A percentile compares a stretch with the other conserved stretches of the same genome.
These are phyloP conservation scores for Orchesella cincta DNA, from an alignment of 1,140 invertebrate species.

Conservation along the genomic window DNA sequence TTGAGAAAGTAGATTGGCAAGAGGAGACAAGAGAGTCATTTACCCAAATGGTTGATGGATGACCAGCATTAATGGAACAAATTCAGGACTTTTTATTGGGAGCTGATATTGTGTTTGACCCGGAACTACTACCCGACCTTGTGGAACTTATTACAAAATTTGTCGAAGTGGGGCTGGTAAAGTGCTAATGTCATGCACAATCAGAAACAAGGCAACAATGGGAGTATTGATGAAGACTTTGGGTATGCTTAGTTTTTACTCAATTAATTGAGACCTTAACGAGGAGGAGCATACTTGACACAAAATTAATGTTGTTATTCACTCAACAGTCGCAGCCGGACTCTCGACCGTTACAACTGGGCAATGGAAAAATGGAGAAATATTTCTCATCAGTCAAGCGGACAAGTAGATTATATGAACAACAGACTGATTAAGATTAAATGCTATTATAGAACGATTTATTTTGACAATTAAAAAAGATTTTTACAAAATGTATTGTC, in stretches of 20 bases:
- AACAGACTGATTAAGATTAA: too few relatives aligned
- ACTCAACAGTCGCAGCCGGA: too few relatives aligned
- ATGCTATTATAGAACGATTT: background rate
- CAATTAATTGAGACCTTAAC: too few relatives aligned
- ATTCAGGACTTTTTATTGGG: slow-evolving; percentile 32
- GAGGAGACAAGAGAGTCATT: slow-evolving; percentile 26
- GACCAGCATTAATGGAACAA: background rate
- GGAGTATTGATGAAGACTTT: slow-evolving; percentile 7
- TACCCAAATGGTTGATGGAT: slow-evolving; percentile 13
- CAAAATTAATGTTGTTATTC: too few relatives aligned
- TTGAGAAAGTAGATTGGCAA: slow-evolving; percentile 38
- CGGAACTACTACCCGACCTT: slow-evolving; percentile 21
- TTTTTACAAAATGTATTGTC: background rate
- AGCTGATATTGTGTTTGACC: slow-evolving; percentile 40
- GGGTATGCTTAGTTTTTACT: too few relatives aligned
- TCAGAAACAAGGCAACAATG: slow-evolving; percentile 35
- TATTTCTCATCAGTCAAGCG: too few relatives aligned
- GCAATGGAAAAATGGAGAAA: slow-evolving; percentile 38
- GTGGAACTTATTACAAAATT: slow-evolving; percentile 27
- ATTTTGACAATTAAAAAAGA: background rate
- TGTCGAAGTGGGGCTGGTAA: slow-evolving; percentile 5
- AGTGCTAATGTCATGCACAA: slow-evolving; percentile 29
- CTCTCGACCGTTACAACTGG: too few relatives aligned
- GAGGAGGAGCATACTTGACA: too few relatives aligned
- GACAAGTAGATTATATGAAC: too few relatives aligned